A percentile compares a stretch with the other conserved stretches of the same genome.
phyloP scores from a whole-genome alignment of 1,140 invertebrate genomes.

The Bombus sibiricus region DNA sequence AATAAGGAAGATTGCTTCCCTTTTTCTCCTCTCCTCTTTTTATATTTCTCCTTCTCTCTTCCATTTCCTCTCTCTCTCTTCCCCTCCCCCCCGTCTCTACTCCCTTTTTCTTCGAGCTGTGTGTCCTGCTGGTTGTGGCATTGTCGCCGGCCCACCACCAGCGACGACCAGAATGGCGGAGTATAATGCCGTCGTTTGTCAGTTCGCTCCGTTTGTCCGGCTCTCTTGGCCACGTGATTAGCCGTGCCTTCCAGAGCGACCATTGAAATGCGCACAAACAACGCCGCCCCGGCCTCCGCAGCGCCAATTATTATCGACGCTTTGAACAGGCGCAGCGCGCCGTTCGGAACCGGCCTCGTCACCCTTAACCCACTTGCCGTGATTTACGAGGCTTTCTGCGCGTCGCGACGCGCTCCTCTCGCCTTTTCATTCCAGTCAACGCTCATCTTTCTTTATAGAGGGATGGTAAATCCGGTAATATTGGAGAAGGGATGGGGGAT shows the following conservation, averaged over 20 bases:
- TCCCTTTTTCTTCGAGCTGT: conserved; percentile 12
- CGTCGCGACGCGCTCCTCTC: background rate
- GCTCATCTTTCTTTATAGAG: background rate
- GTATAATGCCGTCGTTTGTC: conserved; percentile 52
- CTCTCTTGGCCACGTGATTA: conserved; percentile 32
- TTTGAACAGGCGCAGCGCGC: background rate
- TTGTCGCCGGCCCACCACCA: conserved; percentile 37
- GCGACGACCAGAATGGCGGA: conserved; percentile 12
- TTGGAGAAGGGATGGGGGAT: background rate
- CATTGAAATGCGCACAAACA: conserved; percentile 41
- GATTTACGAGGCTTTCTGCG: background rate
- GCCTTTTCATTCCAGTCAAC: background rate
- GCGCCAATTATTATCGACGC: conserved; percentile 45
- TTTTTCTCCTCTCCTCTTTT: conserved; percentile 1
- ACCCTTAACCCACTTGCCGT: conserved; percentile 30
- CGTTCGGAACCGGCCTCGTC: background rate
- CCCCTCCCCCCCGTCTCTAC: background rate
- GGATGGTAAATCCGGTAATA: background rate
- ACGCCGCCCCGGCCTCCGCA: background rate
- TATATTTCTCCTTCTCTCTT: background rate
- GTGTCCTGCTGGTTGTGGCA: conserved; percentile 30
- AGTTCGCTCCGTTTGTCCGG: conserved; percentile 16
- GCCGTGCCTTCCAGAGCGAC: conserved; percentile 6
- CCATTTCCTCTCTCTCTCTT: background rate
- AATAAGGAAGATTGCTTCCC: conserved; percentile 49